A percentile compares a stretch with the other conserved stretches of the same genome.
These are phyloP conservation scores for Yponomeuta cagnagella DNA, from an alignment of 2,888 invertebrate species.

Conservation along the genomic window DNA sequence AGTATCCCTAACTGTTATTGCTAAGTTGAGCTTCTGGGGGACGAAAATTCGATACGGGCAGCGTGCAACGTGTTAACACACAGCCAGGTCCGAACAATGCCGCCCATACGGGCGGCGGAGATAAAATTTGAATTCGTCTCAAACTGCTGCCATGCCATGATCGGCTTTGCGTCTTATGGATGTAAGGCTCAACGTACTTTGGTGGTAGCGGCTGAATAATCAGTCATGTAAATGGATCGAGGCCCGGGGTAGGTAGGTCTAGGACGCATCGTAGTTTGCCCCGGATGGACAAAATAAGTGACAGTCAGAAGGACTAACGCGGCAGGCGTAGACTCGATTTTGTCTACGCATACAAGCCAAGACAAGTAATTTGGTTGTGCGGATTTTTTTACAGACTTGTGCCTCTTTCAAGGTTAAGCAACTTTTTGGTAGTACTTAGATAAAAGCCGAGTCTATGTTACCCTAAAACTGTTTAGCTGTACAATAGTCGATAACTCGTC, in stretches of 20 bases:
- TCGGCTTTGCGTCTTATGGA: constrained; percentile 16
- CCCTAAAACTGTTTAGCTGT: too few species aligned
- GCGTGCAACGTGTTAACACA: constrained; percentile 45
- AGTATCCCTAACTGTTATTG: too few species aligned
- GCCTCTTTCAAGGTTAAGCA: too few species aligned
- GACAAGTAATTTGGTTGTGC: too few species aligned
- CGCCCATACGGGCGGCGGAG: constrained; percentile 45
- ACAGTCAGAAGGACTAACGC: background rate
- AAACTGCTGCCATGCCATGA: constrained; percentile 30
- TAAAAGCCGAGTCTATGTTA: too few species aligned
- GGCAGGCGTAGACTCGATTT: too few species aligned
- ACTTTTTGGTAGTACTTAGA: too few species aligned
- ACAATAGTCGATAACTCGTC: too few species aligned
- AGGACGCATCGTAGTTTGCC: constrained; percentile 50
- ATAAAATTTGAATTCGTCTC: constrained; percentile 49
- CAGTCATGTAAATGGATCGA: constrained; percentile 64
- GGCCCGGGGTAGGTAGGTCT: constrained; percentile 52
- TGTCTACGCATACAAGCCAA: too few species aligned
- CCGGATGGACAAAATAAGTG: constrained; percentile 30
- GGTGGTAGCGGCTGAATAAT: constrained; percentile 45
- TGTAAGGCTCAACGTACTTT: background rate
- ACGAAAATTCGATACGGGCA: constrained; percentile 23
- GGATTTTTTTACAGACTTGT: too few species aligned
- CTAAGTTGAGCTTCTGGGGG: background rate
- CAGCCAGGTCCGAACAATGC: constrained; percentile 49